Evolutionary conservation across 2,797 vertebrate species (phyloP), one percentile per base, ranked within the genome.

Genomic region (Esox masquinongy): DNA sequence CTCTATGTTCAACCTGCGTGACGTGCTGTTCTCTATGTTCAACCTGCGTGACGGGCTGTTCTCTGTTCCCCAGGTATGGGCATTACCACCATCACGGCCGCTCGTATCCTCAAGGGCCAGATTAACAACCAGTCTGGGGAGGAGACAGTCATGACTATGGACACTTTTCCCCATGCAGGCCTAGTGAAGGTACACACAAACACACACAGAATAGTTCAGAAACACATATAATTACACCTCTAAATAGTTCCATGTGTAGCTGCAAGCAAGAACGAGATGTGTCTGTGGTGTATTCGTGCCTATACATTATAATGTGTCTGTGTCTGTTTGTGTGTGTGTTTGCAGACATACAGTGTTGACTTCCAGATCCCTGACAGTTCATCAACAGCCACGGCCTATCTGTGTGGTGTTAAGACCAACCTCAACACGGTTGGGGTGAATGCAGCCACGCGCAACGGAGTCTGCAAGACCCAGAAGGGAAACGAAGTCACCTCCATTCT

Each of bases 321-420:
- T 76, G 15, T 81, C 73, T 79, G 66, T 74, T 72, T 73, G 63
- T 70, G 39, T 78, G 53, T 63, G 64, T 77, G 56, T 26, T 17
- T 82, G 72, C 80, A 95, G 94, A 94, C 93, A 69, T 95, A 95
- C 77, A 90, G 92, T 3, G 93, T 94, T 39, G 92, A 95, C 84
- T 94, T 94, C 84, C 94, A 95, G 91, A 90, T 95, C 26, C 68
- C 94, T 0, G 94, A 95, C 90, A 95, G 94, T 1, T 91, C 92
- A 0, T 89, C 93, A 19, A 95, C 94, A 1, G 94, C 88, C 1
- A 95, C 94, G 0, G 93, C 94, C 0, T 94, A 94, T 74, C 88
- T 95, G 69, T 94, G 94, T n/a, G 94, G 94, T 2, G 93, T 95
- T 15, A 95, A 95, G 80, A 89, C 93, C 64, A 95, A 95, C 84